Conservation (phyloP, 2,113 vertebrate species). For the Ciconia boyciana region DNA sequence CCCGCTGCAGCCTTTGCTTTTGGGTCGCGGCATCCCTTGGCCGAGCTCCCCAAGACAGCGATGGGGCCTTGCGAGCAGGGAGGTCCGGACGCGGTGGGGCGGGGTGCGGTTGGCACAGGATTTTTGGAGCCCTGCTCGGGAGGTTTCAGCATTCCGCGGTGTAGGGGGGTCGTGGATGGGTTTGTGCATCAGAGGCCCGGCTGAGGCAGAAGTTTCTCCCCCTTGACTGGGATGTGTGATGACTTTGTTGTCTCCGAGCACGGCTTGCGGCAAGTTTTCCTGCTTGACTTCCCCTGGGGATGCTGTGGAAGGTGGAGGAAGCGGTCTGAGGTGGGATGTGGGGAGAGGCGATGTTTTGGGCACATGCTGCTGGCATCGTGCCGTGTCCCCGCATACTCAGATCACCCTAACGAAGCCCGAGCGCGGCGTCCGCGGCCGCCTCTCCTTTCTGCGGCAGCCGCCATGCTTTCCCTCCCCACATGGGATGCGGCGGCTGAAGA, state of each 20-base stretch:
- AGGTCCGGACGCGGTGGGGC: rapidly evolving
- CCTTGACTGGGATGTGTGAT: neutral
- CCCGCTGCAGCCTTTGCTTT: neutral
- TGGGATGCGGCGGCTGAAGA: rapidly evolving
- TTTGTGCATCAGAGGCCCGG: rapidly evolving
- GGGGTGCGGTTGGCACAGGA: rapidly evolving
- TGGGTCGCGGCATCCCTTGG: rapidly evolving
- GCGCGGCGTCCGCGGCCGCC: rapidly evolving
- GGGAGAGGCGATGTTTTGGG: neutral
- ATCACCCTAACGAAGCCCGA: rapidly evolving
- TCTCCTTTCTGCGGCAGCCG: neutral
- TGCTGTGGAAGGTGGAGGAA: rapidly evolving
- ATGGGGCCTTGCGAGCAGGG: rapidly evolving
- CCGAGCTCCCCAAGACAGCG: rapidly evolving
- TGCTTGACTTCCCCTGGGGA: neutral
- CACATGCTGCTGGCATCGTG: rapidly evolving
- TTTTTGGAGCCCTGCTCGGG: neutral
- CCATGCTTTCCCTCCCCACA: rapidly evolving
- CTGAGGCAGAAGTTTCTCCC: neutral
- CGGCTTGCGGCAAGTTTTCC: neutral
- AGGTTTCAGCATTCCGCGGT: rapidly evolving
- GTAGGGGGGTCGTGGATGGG: neutral
- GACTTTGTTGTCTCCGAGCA: rapidly evolving
- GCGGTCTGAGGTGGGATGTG: rapidly evolving
- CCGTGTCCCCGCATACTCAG: rapidly evolving